phyloP scores from a whole-genome alignment of 1,140 invertebrate species.

The Ostrea edulis region DNA sequence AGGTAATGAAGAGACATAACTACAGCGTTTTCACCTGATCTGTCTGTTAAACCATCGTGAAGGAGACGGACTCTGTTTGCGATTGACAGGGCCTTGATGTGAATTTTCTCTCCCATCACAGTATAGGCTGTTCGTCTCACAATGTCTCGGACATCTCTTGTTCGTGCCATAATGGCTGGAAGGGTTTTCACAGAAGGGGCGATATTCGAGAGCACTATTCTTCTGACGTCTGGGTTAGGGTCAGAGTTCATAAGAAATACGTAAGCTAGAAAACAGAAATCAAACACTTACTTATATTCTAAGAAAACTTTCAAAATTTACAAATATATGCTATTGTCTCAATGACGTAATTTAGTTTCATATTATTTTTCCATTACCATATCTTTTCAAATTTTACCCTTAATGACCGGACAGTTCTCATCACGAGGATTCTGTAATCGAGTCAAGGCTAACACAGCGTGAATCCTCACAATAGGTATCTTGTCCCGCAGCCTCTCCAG shows the following conservation, averaged over 20 bases:
- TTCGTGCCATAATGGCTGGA: constrained; percentile 85
- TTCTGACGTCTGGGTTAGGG: constrained; percentile 86
- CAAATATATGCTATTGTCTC: no score
- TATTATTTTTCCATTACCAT: no score
- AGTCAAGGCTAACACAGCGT: constrained; percentile 89
- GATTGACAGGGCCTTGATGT: constrained; percentile 85
- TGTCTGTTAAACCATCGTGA: constrained; percentile 85
- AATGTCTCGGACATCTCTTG: constrained; percentile 87
- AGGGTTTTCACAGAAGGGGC: constrained; percentile 84
- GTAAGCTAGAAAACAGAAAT: constrained; percentile 81
- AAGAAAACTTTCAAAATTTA: no score
- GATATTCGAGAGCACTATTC: constrained; percentile 85
- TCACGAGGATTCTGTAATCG: constrained; percentile 89
- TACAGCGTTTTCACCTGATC: constrained; percentile 76
- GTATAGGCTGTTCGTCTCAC: constrained; percentile 86
- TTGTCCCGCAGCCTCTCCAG: constrained; percentile 85
- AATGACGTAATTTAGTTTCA: no score
- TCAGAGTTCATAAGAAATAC: constrained; percentile 89
- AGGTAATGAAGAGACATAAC: no score
- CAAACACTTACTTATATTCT: neutral
- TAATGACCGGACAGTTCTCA: constrained; percentile 87
- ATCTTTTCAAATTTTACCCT: constrained; percentile 74
- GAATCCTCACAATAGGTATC: constrained; percentile 86
- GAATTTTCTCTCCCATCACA: constrained; percentile 85
- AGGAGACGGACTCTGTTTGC: constrained; percentile 85